Evolutionary conservation across 2,797 vertebrate species (phyloP).

Genomic region (Anguilla obscura): DNA sequence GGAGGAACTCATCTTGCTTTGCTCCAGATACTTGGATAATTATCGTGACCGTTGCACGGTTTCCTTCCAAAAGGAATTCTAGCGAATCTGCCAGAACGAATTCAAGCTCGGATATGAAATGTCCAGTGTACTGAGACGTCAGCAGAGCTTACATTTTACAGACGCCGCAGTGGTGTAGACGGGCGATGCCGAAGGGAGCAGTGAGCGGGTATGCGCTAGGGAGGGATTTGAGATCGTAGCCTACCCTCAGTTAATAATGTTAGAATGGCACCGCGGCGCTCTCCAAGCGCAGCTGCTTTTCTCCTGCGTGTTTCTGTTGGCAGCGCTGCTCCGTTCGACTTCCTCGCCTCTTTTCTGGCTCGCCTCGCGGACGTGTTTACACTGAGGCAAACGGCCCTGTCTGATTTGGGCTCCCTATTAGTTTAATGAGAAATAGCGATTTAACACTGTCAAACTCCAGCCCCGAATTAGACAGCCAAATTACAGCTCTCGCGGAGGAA

Average conservation of each 20-base stretch:
- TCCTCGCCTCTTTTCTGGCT: background rate
- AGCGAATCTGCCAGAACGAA: background rate
- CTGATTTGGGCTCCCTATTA: background rate
- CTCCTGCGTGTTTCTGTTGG: background rate
- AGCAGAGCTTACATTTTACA: background rate
- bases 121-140: background rate
- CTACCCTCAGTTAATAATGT: background rate
- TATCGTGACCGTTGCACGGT: background rate
- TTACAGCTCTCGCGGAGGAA: background rate
- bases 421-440: background rate
- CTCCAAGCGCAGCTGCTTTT: background rate
- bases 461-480: background rate
- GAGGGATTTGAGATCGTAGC: background rate
- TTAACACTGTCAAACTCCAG: background rate
- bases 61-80: slow-evolving; percentile 5
- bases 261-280: background rate
- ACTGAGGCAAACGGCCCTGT: background rate
- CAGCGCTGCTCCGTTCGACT: background rate
- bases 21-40: slow-evolving; percentile 2
- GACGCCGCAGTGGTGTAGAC: background rate
- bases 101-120: background rate
- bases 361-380: background rate
- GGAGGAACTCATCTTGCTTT: background rate
- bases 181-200: background rate
- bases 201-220: background rate